phyloP scores from a whole-genome alignment of 2,888 invertebrate genomes.

The Nysson spinosus region DNA sequence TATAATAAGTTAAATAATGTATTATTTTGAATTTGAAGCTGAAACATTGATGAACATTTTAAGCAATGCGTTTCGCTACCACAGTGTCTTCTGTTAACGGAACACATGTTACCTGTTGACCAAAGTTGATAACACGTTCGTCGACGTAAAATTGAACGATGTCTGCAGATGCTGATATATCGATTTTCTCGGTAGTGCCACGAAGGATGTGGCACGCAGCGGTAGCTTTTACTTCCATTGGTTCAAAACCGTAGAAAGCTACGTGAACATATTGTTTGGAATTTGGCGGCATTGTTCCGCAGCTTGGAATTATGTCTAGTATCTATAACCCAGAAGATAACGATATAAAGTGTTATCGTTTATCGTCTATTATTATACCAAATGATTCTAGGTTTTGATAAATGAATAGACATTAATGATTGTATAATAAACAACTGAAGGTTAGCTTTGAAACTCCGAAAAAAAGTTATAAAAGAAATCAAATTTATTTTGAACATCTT shows the following conservation, averaged over 20 bases:
- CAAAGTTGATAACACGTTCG: conserved; percentile 74
- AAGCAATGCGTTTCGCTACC: too few relatives aligned
- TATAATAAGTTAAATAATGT: too few relatives aligned
- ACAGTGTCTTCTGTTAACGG: too few relatives aligned
- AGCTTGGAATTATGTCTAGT: conserved; percentile 49
- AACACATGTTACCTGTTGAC: conserved; percentile 76
- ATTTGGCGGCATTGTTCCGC: conserved; percentile 52
- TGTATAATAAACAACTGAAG: too few relatives aligned
- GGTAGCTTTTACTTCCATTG: conserved; percentile 75
- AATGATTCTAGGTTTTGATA: too few relatives aligned
- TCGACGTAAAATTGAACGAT: conserved; percentile 79
- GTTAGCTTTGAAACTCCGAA: too few relatives aligned
- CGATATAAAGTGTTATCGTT: not conserved
- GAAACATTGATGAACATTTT: too few relatives aligned
- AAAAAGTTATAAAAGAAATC: too few relatives aligned
- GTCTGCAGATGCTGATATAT: conserved; percentile 79
- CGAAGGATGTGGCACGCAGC: conserved; percentile 80
- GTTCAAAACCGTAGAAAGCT: conserved; percentile 50
- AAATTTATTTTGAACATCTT: too few relatives aligned
- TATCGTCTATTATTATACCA: not conserved
- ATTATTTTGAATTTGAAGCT: too few relatives aligned
- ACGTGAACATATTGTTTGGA: conserved; percentile 53
- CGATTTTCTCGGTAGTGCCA: conserved; percentile 79
- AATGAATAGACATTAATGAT: too few relatives aligned
- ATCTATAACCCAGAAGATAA: conserved; percentile 43